phyloP scores from a whole-genome alignment of 1,140 invertebrate species.

The Macrosteles quadrilineatus region DNA sequence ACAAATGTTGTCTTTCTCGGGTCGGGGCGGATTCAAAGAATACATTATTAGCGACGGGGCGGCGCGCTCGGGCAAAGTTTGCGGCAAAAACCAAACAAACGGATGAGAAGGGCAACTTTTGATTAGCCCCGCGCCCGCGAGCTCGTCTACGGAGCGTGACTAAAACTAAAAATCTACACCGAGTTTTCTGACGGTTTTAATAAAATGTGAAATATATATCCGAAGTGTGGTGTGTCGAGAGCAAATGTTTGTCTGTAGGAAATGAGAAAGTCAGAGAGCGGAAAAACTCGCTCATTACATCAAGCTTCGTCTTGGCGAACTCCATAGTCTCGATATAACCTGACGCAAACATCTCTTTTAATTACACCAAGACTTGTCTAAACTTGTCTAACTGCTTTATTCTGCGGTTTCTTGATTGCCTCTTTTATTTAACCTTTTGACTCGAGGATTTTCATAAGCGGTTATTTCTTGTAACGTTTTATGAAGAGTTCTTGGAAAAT shows the following conservation, averaged over 20 bases:
- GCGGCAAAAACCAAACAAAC: slow-evolving; percentile 20
- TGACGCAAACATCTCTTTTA: neutral
- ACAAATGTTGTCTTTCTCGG: slow-evolving; percentile 14
- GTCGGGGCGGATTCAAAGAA: slow-evolving; percentile 9
- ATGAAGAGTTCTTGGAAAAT: too few species aligned
- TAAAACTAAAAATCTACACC: slow-evolving; percentile 33
- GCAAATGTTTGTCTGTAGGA: slow-evolving; percentile 20
- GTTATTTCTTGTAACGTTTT: too few species aligned
- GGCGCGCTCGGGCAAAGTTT: slow-evolving; percentile 13
- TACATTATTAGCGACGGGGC: slow-evolving; percentile 19
- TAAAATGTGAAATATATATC: slow-evolving; percentile 25
- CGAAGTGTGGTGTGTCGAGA: slow-evolving; percentile 10
- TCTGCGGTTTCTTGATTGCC: too few species aligned
- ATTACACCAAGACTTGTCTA: neutral
- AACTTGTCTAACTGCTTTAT: neutral
- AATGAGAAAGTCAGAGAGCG: slow-evolving; percentile 21
- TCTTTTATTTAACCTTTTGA: too few species aligned
- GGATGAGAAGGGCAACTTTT: slow-evolving; percentile 13
- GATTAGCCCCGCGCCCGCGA: slow-evolving; percentile 27
- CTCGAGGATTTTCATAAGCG: too few species aligned
- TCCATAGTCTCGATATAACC: slow-evolving; percentile 4
- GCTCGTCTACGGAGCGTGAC: slow-evolving; percentile 22
- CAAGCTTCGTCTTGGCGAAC: neutral
- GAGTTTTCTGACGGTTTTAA: slow-evolving; percentile 24
- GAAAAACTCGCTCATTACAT: slow-evolving; percentile 25